phyloP scores from a whole-genome alignment of 37 sponge, comb jelly and placozoan genomes.

The Mnemiopsis leidyi region DNA sequence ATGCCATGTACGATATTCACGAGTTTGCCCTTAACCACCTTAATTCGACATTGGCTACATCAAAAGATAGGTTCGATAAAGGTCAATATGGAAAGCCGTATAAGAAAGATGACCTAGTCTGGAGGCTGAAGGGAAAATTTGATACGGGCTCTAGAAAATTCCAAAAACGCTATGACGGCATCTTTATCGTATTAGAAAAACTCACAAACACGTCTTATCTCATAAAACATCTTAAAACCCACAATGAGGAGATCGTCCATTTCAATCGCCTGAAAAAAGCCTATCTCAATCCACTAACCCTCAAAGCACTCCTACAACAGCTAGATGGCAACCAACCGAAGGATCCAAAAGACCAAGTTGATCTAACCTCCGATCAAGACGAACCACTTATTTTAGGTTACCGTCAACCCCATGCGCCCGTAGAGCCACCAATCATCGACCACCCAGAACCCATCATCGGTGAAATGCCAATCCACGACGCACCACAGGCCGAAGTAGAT shows the following conservation, averaged over 20 bases:
- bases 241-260: background rate
- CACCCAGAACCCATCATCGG: too few species aligned
- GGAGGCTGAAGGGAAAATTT: constrained; percentile 17
- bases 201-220: background rate
- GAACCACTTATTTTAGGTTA: too few species aligned
- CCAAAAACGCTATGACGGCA: background rate
- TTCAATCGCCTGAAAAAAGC: background rate
- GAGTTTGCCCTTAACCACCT: background rate
- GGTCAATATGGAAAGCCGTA: background rate
- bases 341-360: too few species aligned
- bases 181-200: background rate
- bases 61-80: constrained; percentile 14
- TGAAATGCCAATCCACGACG: too few species aligned
- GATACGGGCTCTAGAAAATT: background rate
- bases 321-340: too few species aligned
- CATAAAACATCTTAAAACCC: background rate
- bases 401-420: too few species aligned
- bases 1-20: background rate
- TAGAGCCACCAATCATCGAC: too few species aligned
- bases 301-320: background rate
- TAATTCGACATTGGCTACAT: background rate
- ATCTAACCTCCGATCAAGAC: too few species aligned
- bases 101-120: background rate
- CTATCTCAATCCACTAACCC: background rate
- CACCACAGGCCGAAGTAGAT: too few species aligned